Evolutionary conservation across 2,797 vertebrate species (phyloP).

Genomic region (Clarias laeviceps): DNA sequence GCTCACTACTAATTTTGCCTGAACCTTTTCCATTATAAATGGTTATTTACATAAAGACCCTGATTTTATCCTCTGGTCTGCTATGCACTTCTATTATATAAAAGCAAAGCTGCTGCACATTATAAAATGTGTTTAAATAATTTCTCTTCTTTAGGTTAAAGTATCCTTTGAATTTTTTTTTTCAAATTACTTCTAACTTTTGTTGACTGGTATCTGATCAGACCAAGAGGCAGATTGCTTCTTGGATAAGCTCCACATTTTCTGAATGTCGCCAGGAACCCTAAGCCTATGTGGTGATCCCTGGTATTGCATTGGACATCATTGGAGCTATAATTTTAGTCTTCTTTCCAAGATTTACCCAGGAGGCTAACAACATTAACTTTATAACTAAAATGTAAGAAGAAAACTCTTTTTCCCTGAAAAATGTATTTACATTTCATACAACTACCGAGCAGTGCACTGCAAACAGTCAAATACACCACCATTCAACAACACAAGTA

Average conservation of each 20-base stretch:
- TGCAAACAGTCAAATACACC: background rate
- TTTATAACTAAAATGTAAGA: background rate
- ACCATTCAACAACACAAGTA: background rate
- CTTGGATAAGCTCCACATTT: constrained; percentile 42
- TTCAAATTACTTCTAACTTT: constrained; percentile 39
- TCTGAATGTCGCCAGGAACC: constrained; percentile 21
- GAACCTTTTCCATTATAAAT: background rate
- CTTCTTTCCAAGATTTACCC: constrained; percentile 21
- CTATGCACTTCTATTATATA: background rate
- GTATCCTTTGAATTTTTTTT: constrained; percentile 11
- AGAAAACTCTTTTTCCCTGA: background rate
- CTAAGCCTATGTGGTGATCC: constrained; percentile 14
- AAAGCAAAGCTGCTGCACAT: background rate
- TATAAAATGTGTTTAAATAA: constrained; percentile 12
- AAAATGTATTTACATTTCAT: background rate
- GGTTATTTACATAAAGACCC: background rate
- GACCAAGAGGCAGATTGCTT: constrained; percentile 38
- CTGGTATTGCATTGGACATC: constrained; percentile 22
- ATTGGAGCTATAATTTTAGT: constrained; percentile 15
- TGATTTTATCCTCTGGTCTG: constrained; percentile 7
- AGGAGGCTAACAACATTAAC: background rate
- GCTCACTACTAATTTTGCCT: background rate
- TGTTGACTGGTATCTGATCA: constrained; percentile 9
- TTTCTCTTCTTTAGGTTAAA: constrained; percentile 35
- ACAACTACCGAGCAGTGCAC: background rate